Evolutionary conservation across 92 coral and sea anemone genomes (phyloP).

Genomic region (Porites lobata): DNA sequence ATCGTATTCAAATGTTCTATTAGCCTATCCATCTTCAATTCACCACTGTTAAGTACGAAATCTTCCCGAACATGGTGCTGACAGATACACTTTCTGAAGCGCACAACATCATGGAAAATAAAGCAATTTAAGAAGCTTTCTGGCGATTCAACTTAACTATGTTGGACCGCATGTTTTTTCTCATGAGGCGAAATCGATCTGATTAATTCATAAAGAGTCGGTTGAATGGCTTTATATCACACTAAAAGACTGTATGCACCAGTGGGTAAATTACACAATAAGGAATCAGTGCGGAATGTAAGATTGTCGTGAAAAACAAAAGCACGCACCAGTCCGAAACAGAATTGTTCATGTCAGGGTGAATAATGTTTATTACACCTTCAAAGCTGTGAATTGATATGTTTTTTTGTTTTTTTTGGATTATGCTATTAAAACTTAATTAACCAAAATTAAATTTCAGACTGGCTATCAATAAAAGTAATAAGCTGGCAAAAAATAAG

Average conservation of each 20-base stretch:
- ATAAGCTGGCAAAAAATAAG: neutral
- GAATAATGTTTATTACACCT: neutral
- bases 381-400: constrained; percentile 23
- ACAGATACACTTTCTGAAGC: neutral
- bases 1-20: constrained; percentile 21
- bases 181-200: constrained; percentile 27
- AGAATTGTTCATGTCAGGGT: neutral
- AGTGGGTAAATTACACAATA: constrained; percentile 4
- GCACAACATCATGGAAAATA: neutral
- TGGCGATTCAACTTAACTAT: constrained; percentile 14
- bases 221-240: neutral
- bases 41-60: neutral
- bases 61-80: neutral
- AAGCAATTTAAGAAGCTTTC: neutral
- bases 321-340: neutral
- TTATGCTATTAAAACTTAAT: neutral
- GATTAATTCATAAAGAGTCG: neutral
- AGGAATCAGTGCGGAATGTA: neutral
- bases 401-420: neutral
- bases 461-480: neutral
- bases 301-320: constrained; percentile 1
- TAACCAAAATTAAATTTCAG: neutral
- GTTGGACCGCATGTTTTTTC: constrained; percentile 44
- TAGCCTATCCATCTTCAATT: constrained; percentile 16
- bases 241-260: constrained; percentile 10